phyloP scores from a whole-genome alignment of 2,797 vertebrate species.

The Eulemur mongoz region DNA sequence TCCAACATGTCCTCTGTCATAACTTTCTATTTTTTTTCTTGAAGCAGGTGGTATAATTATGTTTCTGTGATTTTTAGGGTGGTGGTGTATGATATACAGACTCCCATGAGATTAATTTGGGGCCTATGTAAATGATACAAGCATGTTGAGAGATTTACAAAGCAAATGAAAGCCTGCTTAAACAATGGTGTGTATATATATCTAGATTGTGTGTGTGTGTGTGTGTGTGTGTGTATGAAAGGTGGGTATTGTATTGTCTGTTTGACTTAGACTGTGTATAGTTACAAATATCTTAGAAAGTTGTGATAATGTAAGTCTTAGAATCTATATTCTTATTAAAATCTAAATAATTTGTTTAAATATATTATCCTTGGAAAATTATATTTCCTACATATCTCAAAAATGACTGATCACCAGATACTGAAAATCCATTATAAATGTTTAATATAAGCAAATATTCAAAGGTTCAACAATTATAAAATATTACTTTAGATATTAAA shows the following conservation, averaged over 20 bases:
- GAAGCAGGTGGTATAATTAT: neutral
- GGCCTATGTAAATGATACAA: neutral
- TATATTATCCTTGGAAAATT: neutral
- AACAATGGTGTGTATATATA: neutral
- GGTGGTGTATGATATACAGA: neutral
- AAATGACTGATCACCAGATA: neutral
- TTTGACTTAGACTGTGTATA: neutral
- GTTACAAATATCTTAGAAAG: neutral
- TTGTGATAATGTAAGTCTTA: neutral
- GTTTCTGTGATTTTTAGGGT: neutral
- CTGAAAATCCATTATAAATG: neutral
- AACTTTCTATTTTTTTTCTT: neutral
- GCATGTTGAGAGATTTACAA: neutral
- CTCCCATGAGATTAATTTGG: neutral
- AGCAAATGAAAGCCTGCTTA: neutral
- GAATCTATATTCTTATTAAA: neutral
- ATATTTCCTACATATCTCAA: neutral
- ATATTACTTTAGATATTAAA: neutral
- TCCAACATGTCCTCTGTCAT: neutral
- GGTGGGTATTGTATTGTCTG: neutral
- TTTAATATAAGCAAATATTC: neutral
- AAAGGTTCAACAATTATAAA: neutral
- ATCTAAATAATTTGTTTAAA: neutral
- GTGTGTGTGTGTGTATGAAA: neutral
- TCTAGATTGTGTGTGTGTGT: too few relatives aligned